Evolutionary conservation across 2,797 vertebrate species (phyloP).

Genomic region (Peromyscus melanophrys): DNA sequence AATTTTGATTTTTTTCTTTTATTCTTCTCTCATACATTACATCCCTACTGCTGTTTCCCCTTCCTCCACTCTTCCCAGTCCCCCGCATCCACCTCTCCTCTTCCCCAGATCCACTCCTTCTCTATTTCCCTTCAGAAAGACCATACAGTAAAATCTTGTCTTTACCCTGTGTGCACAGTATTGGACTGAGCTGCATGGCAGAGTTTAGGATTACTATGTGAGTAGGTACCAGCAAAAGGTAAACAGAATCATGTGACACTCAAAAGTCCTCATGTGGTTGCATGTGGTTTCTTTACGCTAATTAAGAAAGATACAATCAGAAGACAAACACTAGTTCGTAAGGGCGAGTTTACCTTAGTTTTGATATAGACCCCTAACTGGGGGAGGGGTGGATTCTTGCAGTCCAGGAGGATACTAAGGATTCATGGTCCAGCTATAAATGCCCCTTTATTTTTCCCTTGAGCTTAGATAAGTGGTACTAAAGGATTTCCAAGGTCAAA

Average conservation of each 20-base stretch:
- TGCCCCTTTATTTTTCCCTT: not conserved
- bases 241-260: not conserved
- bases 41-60: not conserved
- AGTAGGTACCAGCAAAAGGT: not conserved
- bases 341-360: not conserved
- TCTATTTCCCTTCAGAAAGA: not conserved
- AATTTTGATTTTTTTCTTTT: not conserved
- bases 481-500: not conserved
- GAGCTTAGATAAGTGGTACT: not conserved
- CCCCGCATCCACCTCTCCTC: not conserved
- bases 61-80: not conserved
- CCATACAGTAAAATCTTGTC: not conserved
- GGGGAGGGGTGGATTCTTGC: no score
- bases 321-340: not conserved
- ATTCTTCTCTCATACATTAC: not conserved
- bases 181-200: not conserved
- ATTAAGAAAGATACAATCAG: not conserved
- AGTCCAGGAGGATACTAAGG: not conserved
- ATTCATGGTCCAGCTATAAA: not conserved
- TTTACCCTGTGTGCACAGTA: not conserved
- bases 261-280: not conserved
- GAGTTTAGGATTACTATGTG: not conserved
- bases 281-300: not conserved
- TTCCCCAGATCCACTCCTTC: not conserved
- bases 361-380: not conserved